phyloP scores from a whole-genome alignment of 1,140 invertebrate genomes.

The Papilio helenus region DNA sequence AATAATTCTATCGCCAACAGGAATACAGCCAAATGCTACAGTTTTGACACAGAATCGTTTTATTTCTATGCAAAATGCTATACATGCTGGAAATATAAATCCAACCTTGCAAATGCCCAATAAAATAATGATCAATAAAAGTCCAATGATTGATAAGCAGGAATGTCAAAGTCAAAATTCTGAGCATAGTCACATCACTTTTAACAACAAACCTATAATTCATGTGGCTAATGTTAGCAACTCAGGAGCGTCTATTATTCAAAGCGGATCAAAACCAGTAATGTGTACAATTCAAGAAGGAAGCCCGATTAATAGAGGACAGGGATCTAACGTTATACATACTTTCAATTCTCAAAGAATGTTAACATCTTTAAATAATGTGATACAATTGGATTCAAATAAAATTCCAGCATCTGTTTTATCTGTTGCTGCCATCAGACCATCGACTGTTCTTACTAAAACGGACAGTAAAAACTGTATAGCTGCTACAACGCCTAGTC shows the following conservation, averaged over 20 bases:
- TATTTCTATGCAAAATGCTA: constrained; percentile 72
- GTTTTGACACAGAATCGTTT: constrained; percentile 78
- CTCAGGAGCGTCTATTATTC: constrained; percentile 67
- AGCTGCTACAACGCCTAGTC: constrained; percentile 61
- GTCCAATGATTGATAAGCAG: constrained; percentile 62
- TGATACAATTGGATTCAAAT: constrained; percentile 67
- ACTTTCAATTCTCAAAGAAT: constrained; percentile 67
- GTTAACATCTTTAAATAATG: constrained; percentile 63
- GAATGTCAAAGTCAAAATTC: constrained; percentile 62
- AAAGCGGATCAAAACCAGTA: constrained; percentile 63
- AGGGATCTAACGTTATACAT: constrained; percentile 73
- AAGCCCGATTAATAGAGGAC: constrained; percentile 58
- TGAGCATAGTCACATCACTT: constrained; percentile 60
- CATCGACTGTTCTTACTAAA: constrained; percentile 66
- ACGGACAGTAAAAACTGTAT: constrained; percentile 56
- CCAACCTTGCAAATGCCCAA: constrained; percentile 67
- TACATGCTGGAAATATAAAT: constrained; percentile 67
- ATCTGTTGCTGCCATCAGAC: constrained; percentile 67
- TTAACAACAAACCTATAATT: constrained; percentile 65
- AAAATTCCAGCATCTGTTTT: constrained; percentile 68
- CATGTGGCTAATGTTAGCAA: constrained; percentile 66
- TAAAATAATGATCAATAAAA: constrained; percentile 72
- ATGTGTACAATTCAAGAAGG: constrained; percentile 65
- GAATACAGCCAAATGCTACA: constrained; percentile 68
- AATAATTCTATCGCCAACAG: constrained; percentile 77